Conservation (phyloP, 2,888 invertebrate genomes). For the Sphaerophoria taeniata region DNA sequence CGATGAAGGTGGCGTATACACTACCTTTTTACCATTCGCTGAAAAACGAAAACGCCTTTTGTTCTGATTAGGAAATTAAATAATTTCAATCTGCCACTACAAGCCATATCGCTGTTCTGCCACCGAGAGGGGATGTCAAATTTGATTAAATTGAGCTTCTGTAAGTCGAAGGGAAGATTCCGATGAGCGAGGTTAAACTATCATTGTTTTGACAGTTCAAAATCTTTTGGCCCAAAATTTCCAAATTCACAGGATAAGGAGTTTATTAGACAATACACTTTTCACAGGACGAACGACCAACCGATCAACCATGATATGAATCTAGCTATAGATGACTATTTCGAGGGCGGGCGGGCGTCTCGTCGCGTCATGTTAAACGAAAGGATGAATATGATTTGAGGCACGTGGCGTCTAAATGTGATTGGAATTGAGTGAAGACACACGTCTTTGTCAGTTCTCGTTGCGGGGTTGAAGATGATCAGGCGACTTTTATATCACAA, state of each 20-base stretch:
- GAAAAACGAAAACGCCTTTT: constrained; percentile 33
- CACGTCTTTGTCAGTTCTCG: constrained; percentile 69
- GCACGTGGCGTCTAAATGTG: constrained; percentile 76
- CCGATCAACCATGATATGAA: not conserved
- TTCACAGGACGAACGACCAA: not conserved
- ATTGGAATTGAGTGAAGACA: constrained; percentile 76
- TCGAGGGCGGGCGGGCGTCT: constrained; percentile 51
- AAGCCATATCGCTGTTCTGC: constrained; percentile 59
- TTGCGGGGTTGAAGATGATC: constrained; percentile 54
- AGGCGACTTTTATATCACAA: constrained; percentile 55
- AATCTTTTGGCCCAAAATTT: constrained; percentile 25
- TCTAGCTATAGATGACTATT: constrained; percentile 14
- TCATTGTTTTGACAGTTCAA: constrained; percentile 68
- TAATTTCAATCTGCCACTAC: constrained; percentile 72
- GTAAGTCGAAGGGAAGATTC: constrained; percentile 39
- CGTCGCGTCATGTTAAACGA: constrained; percentile 39
- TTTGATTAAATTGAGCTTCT: constrained; percentile 52
- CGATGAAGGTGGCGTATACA: constrained; percentile 55
- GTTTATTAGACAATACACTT: constrained; percentile 53
- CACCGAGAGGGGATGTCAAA: constrained; percentile 11
- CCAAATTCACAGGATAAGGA: constrained; percentile 48
- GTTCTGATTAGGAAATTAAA: constrained; percentile 73
- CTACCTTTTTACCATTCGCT: constrained; percentile 2
- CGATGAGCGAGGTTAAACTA: constrained; percentile 51
- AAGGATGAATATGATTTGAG: constrained; percentile 75